Evolutionary conservation across 2,113 vertebrate species (phyloP).

Genomic region (Callionymus lyra): DNA sequence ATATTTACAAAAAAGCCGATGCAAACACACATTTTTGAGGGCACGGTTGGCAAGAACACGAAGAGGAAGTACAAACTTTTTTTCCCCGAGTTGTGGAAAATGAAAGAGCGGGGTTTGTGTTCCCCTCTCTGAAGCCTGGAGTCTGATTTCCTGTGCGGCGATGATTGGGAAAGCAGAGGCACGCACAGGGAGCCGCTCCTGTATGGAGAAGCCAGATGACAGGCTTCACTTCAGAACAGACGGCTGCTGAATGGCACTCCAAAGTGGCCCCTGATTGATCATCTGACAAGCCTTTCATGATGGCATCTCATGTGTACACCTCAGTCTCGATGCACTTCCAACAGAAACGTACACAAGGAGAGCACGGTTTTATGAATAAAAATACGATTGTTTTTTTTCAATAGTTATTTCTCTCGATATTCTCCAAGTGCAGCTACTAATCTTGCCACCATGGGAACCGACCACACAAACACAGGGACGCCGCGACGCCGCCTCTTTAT

Average conservation of each 20-base stretch:
- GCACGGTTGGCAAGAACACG: conserved; percentile 52
- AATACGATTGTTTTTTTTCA: too few relatives aligned
- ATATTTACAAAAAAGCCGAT: conserved; percentile 15
- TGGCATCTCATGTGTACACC: conserved; percentile 32
- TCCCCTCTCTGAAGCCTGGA: conserved; percentile 56
- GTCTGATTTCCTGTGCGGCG: conserved; percentile 62
- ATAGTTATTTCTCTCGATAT: too few relatives aligned
- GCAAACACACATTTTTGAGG: conserved; percentile 46
- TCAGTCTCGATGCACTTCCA: conserved; percentile 8
- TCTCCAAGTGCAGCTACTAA: too few relatives aligned
- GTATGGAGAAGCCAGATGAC: conserved; percentile 63
- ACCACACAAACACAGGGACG: too few relatives aligned
- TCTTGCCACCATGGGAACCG: too few relatives aligned
- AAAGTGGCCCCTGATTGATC: conserved; percentile 46
- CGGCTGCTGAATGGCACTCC: conserved; percentile 25
- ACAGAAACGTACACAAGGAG: conserved; percentile 4
- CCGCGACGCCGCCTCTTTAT: too few relatives aligned
- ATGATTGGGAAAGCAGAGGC: conserved; percentile 69
- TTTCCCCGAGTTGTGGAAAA: conserved; percentile 53
- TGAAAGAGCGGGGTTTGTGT: conserved; percentile 46
- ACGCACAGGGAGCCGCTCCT: conserved; percentile 45
- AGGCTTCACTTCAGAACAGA: conserved; percentile 23
- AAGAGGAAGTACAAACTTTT: conserved; percentile 52
- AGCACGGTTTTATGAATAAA: too few relatives aligned
- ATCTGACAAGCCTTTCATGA: conserved; percentile 40